Evolutionary conservation across 2,888 invertebrate species (phyloP), one percentile per base, ranked within the genome.

Genomic region (Tetranychus piercei): DNA sequence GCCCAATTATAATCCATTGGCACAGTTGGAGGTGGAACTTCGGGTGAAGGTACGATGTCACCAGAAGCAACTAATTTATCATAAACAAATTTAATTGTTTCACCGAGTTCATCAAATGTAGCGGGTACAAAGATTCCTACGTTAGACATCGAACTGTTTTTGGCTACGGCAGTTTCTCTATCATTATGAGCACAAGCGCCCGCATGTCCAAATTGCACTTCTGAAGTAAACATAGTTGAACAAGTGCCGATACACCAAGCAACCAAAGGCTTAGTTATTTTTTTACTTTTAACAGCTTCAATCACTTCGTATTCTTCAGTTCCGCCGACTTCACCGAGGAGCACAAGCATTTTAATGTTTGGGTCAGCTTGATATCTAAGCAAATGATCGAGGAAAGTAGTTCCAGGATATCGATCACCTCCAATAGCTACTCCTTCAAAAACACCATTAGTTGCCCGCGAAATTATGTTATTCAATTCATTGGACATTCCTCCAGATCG

Each of bases 1-100:
- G 97, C 97, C 97, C 97, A 99, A 77, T 90, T 92, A 83, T 93
- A 99, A 83, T 99, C 97, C 97, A 99, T 97, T 9, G 97, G 97
- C n/a, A 99, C 96, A 22, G 97, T 96, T 2, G 99, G 99, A 64
- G 99, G 99, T 11, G 96, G 94, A 73, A 91, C 87, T 83, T 99
- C 97, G 70, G 91, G 89, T 79, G 88, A 88, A 0, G 93, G 93
- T 9, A 90, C 88, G 79, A 99, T 90, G 74, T 87, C 86, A 66
- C 94, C 94, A 22, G 87, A 86, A 74, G 87, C 85, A 0, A 99
- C 94, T 77, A 99, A 85, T 73, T 87, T 81, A 84, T 82, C 80
- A 79, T 85, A 87, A 15, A 85, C 85, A 69, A 81, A 78, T 75
- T 87, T 87, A 78, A 94, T 89, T 2, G 88, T 82, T 78, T 89